Base-by-base conservation (phyloP, 2,113 vertebrate genomes). In the Pterocles burchelli region DNA sequence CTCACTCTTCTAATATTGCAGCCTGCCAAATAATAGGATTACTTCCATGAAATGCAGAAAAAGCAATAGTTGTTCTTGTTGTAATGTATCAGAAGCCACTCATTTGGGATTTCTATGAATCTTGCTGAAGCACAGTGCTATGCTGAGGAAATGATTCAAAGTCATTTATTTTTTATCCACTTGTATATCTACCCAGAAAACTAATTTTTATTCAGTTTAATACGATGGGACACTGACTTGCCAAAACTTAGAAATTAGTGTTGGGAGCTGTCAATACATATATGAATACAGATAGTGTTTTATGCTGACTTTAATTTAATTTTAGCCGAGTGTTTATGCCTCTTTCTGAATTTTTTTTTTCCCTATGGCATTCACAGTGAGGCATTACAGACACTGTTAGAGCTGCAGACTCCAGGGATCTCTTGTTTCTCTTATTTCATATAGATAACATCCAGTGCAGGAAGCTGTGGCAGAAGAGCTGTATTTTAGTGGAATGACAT, bases 191-290 rank as follows among this genome's bases (percentile, higher is more conserved):
- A 51, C 68, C 79, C 79, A 94, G 90, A 76, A 83, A 94, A 71
- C 33, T 58, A 80, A 49, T 91, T 21, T 74, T 88, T 88, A 90
- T 90, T 94, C 79, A 86, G 55, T 71, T 93, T 88, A 93, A 76
- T 82, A 87, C 94, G 75, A 67, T 49, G 24, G 34, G 49, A 76
- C 74, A 70, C 29, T 16, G 8, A 55, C 67, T 80, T 88, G 74
- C 46, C 90, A 91, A 93, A 92, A 88, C 33, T 73, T 63, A 59
- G 34, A 75, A 91, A 94, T 5, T 3, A 79, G 16, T 15, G 13
- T 59, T 80, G 67, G 85, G 54, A 76, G 63, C 78, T 77, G 48
- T 92, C 75, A 88, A 68, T 90, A 90, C 28, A n/a, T 33, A n/a
- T 36, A 31, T 54, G 48, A 93, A 88, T 72, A 61, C 28, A 91